Evolutionary conservation across 2,797 vertebrate species (phyloP).

Genomic region (Pseudochaenichthys georgianus): DNA sequence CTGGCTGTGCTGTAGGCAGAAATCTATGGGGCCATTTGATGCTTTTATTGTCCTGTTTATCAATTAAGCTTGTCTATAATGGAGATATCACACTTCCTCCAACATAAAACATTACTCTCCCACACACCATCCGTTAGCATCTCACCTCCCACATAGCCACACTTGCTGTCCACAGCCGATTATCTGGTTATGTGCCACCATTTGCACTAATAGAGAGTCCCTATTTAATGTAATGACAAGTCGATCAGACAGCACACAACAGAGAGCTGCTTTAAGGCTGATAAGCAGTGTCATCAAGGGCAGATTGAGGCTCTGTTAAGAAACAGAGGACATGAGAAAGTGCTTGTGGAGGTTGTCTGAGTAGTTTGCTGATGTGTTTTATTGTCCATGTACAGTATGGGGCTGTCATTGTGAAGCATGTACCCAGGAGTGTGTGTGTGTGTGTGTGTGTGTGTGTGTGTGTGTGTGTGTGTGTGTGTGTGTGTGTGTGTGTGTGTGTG

Average conservation of each 20-base stretch:
- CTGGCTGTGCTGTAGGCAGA: conserved; percentile 57
- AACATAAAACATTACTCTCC: conserved; percentile 83
- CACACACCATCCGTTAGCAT: conserved; percentile 83
- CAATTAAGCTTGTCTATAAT: conserved; percentile 82
- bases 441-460: conserved; percentile 5
- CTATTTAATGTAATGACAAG: conserved; percentile 76
- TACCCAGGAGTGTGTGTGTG: conserved; percentile 26
- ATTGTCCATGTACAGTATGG: conserved; percentile 62
- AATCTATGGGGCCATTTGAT: conserved; percentile 71
- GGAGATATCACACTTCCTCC: conserved; percentile 80
- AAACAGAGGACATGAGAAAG: conserved; percentile 59
- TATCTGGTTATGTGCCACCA: conserved; percentile 78
- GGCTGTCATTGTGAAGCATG: conserved; percentile 35
- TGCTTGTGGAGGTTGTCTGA: conserved; percentile 59
- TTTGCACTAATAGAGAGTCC: conserved; percentile 78
- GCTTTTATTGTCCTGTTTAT: conserved; percentile 81
- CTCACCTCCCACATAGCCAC: conserved; percentile 83
- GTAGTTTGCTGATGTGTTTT: conserved; percentile 71
- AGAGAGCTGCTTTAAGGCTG: conserved; percentile 64
- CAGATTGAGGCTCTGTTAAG: conserved; percentile 68
- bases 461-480: conserved; percentile 24
- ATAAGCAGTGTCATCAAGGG: conserved; percentile 68
- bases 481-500: conserved; percentile 23
- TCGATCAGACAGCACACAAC: conserved; percentile 66
- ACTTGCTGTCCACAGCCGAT: conserved; percentile 79